Percentiles rank a stretch among this genome's conserved stretches.
Evolutionary conservation across 2,113 vertebrate genomes (phyloP).

Genomic region (Lanius collurio): DNA sequence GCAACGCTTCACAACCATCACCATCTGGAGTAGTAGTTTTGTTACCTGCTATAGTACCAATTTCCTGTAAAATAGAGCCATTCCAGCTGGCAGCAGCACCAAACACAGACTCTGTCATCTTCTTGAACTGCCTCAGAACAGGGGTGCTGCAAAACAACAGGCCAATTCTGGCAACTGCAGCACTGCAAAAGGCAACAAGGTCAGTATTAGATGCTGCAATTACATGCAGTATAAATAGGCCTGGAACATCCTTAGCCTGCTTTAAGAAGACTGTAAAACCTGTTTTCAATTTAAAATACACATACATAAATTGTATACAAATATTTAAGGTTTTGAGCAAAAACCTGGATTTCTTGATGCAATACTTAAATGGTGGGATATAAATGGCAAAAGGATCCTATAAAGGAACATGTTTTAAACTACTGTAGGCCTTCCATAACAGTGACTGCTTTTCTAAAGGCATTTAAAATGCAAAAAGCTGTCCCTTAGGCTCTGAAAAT

Average conservation of each 20-base stretch:
- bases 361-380: not conserved
- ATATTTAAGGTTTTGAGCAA: not conserved
- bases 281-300: not conserved
- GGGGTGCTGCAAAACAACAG: constrained; percentile 63
- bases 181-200: constrained; percentile 58
- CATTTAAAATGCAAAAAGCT: not conserved
- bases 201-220: not conserved
- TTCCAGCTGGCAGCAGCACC: constrained; percentile 70
- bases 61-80: constrained; percentile 72
- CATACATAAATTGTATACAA: not conserved
- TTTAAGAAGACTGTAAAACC: not conserved
- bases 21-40: not conserved
- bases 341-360: not conserved
- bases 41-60: constrained; percentile 80
- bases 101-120: constrained; percentile 71
- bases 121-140: constrained; percentile 74
- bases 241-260: not conserved
- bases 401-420: not conserved
- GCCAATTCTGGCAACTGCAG: constrained; percentile 72
- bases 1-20: not conserved
- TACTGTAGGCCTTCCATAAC: not conserved
- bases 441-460: not conserved
- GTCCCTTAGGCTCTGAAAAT: not conserved
- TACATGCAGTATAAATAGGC: not conserved
- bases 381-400: not conserved